Percentiles rank a stretch among this genome's conserved stretches.
Evolutionary conservation across 2,113 vertebrate species (phyloP).

Genomic region (Cromileptes altivelis): DNA sequence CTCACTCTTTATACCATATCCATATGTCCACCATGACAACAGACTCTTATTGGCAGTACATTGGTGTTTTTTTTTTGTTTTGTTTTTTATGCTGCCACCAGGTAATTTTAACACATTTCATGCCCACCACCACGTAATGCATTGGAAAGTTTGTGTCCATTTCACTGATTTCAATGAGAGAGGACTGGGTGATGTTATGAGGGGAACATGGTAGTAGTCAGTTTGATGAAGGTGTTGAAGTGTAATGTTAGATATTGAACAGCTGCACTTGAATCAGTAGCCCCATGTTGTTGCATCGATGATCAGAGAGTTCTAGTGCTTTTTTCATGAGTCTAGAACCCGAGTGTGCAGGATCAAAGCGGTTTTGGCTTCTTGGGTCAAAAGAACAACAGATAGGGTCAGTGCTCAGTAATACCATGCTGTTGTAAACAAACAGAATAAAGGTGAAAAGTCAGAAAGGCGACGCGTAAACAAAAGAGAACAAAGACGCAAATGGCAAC

Average conservation of each 20-base stretch:
- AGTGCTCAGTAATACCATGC: not conserved
- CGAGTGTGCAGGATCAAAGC: not conserved
- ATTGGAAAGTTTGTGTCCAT: too few relatives aligned
- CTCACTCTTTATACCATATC: too few relatives aligned
- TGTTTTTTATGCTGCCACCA: too few relatives aligned
- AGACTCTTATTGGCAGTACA: too few relatives aligned
- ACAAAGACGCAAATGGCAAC: not conserved
- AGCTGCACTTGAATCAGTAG: not conserved
- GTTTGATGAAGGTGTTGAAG: too few relatives aligned
- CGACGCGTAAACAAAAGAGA: not conserved
- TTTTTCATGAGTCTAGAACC: not conserved
- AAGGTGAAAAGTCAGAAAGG: slow-evolving; percentile 22
- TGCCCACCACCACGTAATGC: too few relatives aligned
- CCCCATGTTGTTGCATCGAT: not conserved
- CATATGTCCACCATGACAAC: too few relatives aligned
- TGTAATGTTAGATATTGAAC: not conserved
- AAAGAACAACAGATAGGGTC: not conserved
- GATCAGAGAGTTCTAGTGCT: not conserved
- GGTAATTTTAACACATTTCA: too few relatives aligned
- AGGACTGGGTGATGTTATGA: too few relatives aligned
- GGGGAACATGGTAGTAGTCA: too few relatives aligned
- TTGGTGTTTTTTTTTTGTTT: too few relatives aligned
- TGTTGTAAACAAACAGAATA: slow-evolving; percentile 6
- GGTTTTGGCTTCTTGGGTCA: slow-evolving; percentile 17
- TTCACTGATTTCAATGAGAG: too few relatives aligned